Percentiles rank a stretch among this genome's conserved stretches.
These are phyloP conservation scores for Brachionus manjavacas DNA, from an alignment of 1,140 invertebrate species.

Conservation along the genomic window DNA sequence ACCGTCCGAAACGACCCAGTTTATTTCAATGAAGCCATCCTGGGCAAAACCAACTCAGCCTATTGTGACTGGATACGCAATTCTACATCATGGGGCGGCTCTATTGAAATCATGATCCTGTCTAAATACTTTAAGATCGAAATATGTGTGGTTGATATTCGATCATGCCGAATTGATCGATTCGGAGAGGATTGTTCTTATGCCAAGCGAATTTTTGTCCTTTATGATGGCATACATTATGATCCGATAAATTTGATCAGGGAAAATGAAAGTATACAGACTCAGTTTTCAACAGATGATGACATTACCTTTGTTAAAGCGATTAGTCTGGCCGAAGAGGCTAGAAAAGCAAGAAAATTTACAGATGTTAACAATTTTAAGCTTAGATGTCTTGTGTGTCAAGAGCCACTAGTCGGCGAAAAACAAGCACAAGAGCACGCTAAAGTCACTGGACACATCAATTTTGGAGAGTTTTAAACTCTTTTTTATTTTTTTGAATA, in stretches of 20 bases:
- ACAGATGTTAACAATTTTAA: slow-evolving; percentile 82
- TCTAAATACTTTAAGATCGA: slow-evolving; percentile 80
- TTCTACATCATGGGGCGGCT: slow-evolving; percentile 77
- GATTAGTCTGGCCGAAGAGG: slow-evolving; percentile 75
- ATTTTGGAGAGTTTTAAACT: slow-evolving; percentile 69
- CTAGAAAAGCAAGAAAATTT: slow-evolving; percentile 76
- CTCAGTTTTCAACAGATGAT: slow-evolving; percentile 73
- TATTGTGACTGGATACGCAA: slow-evolving; percentile 67
- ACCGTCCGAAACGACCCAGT: slow-evolving; percentile 70
- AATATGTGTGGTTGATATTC: slow-evolving; percentile 86
- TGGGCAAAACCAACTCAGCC: slow-evolving; percentile 76
- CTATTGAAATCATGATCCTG: slow-evolving; percentile 85
- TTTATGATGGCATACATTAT: slow-evolving; percentile 94
- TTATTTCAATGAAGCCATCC: slow-evolving; percentile 75
- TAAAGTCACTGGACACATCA: slow-evolving; percentile 73
- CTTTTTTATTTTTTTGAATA: not conserved
- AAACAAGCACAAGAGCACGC: slow-evolving; percentile 76
- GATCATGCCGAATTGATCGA: slow-evolving; percentile 79
- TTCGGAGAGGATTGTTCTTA: slow-evolving; percentile 90
- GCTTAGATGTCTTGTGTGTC: slow-evolving; percentile 74
- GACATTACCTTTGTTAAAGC: slow-evolving; percentile 70
- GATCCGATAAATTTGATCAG: slow-evolving; percentile 63
- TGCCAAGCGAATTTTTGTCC: slow-evolving; percentile 73
- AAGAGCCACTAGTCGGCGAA: slow-evolving; percentile 69
- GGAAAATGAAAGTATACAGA: slow-evolving; percentile 52